Evolutionary conservation across 1,140 invertebrate species (phyloP).

Genomic region (Cotesia typhae): DNA sequence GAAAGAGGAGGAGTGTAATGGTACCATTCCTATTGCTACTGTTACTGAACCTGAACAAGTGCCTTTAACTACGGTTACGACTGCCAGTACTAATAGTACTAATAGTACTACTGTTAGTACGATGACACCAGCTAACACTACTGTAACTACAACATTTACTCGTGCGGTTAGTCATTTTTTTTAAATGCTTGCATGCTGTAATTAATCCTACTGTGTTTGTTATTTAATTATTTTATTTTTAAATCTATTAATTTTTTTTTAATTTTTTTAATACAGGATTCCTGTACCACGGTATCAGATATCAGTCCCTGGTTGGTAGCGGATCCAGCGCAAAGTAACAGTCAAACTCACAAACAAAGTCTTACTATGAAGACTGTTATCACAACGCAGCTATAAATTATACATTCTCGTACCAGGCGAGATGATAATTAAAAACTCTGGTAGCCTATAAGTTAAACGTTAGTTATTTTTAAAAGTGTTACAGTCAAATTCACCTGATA

Average conservation of each 20-base stretch:
- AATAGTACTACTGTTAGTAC: no score
- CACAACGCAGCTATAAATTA: slow-evolving; percentile 78
- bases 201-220: neutral
- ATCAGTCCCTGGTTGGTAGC: slow-evolving; percentile 82
- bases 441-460: slow-evolving; percentile 59
- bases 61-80: slow-evolving; percentile 51
- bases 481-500: slow-evolving; percentile 22
- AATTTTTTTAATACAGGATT: slow-evolving; percentile 12
- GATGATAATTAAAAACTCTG: slow-evolving; percentile 49
- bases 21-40: neutral
- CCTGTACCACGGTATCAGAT: slow-evolving; percentile 67
- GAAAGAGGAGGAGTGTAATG: slow-evolving; percentile 40
- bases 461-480: slow-evolving; percentile 19
- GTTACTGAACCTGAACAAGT: slow-evolving; percentile 56
- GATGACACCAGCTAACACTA: no score
- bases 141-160: slow-evolving; percentile 50
- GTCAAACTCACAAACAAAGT: slow-evolving; percentile 69
- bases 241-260: neutral
- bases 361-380: slow-evolving; percentile 85
- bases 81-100: no score
- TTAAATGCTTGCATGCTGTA: slow-evolving; percentile 31
- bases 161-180: slow-evolving; percentile 52
- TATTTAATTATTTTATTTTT: neutral
- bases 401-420: slow-evolving; percentile 14
- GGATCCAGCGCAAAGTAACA: slow-evolving; percentile 69